Percentiles rank a stretch among this genome's conserved stretches.
Conservation (phyloP, 2,888 invertebrate species). For the Fragum whitleyi region DNA sequence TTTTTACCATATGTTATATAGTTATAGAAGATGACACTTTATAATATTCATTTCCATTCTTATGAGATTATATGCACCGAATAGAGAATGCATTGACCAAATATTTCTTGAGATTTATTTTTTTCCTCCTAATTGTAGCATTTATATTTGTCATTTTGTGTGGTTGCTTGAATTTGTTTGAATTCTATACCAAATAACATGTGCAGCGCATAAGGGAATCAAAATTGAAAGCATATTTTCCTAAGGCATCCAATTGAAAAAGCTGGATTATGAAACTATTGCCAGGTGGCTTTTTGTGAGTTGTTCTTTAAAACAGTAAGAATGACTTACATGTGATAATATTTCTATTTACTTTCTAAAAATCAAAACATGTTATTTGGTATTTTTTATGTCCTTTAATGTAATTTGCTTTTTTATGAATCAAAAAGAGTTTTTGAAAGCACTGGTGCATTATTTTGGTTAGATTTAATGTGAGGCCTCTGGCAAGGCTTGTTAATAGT, state of each 20-base stretch:
- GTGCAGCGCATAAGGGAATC: background rate
- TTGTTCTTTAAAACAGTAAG: too few species aligned
- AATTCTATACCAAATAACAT: background rate
- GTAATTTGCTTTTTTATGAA: background rate
- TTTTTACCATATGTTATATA: too few species aligned
- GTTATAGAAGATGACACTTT: background rate
- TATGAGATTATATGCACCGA: conserved; percentile 21
- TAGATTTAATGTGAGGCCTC: conserved; percentile 3
- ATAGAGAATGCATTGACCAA: conserved; percentile 13
- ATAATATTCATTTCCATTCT: conserved; percentile 1
- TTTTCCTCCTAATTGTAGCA: conserved; percentile 3
- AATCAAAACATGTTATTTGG: conserved; percentile 1
- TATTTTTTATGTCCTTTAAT: background rate
- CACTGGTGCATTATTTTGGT: conserved; percentile 2
- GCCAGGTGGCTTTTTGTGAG: too few species aligned
- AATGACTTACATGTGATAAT: too few species aligned
- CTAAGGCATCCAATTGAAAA: too few species aligned
- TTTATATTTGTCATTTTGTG: conserved; percentile 14
- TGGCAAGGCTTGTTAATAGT: conserved; percentile 22
- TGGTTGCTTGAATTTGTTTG: conserved; percentile 30
- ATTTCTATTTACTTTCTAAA: too few species aligned
- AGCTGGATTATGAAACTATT: too few species aligned
- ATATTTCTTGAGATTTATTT: conserved; percentile 19
- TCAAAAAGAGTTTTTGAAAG: background rate
- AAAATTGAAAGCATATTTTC: too few species aligned